Conservation (phyloP, 1,140 invertebrate species). For the Oedothorax gibbosus region DNA sequence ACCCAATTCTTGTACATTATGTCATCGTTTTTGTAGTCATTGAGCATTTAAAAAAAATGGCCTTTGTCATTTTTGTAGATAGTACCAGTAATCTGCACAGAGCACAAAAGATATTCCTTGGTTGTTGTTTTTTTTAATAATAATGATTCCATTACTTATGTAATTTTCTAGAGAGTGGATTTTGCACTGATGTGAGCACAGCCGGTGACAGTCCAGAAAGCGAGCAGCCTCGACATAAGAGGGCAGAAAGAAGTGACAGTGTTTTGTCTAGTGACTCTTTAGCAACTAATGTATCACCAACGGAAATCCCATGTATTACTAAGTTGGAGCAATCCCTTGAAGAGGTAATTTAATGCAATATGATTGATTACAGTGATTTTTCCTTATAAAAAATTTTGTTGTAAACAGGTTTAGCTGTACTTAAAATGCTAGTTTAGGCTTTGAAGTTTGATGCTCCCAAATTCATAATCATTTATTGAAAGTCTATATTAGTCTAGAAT, state of each 20-base stretch:
- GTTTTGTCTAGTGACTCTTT: slow-evolving; percentile 58
- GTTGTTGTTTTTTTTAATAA: background rate
- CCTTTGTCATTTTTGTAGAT: no score
- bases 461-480: background rate
- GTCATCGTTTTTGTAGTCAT: no score
- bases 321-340: slow-evolving; percentile 42
- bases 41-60: no score
- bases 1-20: no score
- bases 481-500: background rate
- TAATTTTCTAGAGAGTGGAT: slow-evolving; percentile 56
- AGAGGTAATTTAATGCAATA: slow-evolving; percentile 29
- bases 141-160: background rate
- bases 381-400: background rate
- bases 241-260: slow-evolving; percentile 61
- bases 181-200: slow-evolving; percentile 57
- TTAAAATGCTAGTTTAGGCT: background rate
- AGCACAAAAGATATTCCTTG: no score
- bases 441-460: background rate
- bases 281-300: slow-evolving; percentile 34
- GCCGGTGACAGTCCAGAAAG: slow-evolving; percentile 54
- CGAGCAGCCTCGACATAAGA: slow-evolving; percentile 46
- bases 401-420: background rate
- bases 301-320: slow-evolving; percentile 38
- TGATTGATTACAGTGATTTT: background rate
- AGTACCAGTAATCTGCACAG: no score